Base-by-base conservation (phyloP, 2,888 invertebrate genomes). In the Lycaena phlaeas region DNA sequence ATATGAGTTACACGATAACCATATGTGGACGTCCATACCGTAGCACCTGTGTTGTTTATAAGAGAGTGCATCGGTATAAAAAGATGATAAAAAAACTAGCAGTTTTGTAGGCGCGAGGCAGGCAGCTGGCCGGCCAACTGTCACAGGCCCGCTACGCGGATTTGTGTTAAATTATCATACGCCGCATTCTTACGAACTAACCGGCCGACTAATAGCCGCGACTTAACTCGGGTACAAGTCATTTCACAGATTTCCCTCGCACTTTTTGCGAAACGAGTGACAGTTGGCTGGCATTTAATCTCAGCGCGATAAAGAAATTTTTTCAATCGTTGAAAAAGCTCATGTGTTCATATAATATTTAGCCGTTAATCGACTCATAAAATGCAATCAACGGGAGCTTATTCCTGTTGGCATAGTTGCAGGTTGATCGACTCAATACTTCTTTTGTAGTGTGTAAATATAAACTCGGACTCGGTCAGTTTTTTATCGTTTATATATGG, bases 1-100 rank as follows among this genome's bases (percentile, higher is more conserved):
- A 57, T 59, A 60, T 60, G 57, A 58, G 61, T 60, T 61, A 67
- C 66, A 68, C 65, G 69, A 77, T 75, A 78, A 74, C 79, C 81
- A 81, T 81, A 81, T 79, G 82, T 74, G 73, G 74, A 76, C 60
- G 69, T 73, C 72, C 72, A 76, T 75, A 71, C 71, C 66, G 63
- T 57, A 70, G 81, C 82, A 84, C 82, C 82, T 84, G 82, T 84
- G 82, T 84, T 79, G 79, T 79, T 78, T 84, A 78, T 78, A 79
- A 75, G 78, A 74, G 68, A 78, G 74, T 78, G 75, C 72, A 69
- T 70, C 69, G 63, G 64, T 64, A 78, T 78, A 82, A 84, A 84
- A 84, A 78, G 69, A 61, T 64, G 59, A 68, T 65, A 62, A 73
- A 82, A 81, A 84, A 84, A 81, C 73, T 71, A 68, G 62, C 66